Evolutionary conservation across 1,140 invertebrate genomes (phyloP), one percentile per base, ranked within the genome.

Genomic region (Helicoverpa zea): DNA sequence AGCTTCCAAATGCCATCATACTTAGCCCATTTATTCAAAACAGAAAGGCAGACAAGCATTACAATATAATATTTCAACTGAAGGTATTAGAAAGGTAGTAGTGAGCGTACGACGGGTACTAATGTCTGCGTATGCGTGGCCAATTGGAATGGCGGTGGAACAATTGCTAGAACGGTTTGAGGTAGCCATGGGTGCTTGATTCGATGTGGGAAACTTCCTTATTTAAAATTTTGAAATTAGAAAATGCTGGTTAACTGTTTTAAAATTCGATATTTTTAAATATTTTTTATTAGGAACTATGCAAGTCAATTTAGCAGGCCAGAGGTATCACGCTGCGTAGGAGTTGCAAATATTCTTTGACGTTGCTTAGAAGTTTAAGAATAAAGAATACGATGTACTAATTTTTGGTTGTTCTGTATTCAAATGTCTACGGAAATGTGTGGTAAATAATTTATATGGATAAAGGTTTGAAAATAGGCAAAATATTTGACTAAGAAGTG

Each of bases 81-180:
- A 83, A 88, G 78, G 51, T 87, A 92, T 94, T 94, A 93, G 92
- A 94, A 92, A 94, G 92, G 87, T 81, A 82, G 81, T 87, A 86
- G 91, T 88, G 78, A 86, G 84, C 88, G 89, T 88, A 78, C 83
- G 89, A 91, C 92, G 86, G 88, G 87, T 82, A 93, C 89, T 87
- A 93, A 93, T 93, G 86, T 85, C n/a, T 72, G 81, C 82, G 90
- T 91, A 91, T 85, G 92, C 93, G 91, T 90, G 84, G 76, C 92
- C 83, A 94, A 94, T 93, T 80, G 83, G 76, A 89, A 90, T 89
- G 88, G 90, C 87, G 85, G 87, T 86, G 87, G 89, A 88, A 89
- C 90, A 90, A 92, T 90, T 81, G 83, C 72, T 75, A 59, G 85
- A 85, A 88, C 85, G 87, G 79, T 87, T 87, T 86, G 83, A 88